These are phyloP conservation scores for Lumbricus terrestris DNA, from an alignment of 2,888 invertebrate species.

Conservation along the genomic window DNA sequence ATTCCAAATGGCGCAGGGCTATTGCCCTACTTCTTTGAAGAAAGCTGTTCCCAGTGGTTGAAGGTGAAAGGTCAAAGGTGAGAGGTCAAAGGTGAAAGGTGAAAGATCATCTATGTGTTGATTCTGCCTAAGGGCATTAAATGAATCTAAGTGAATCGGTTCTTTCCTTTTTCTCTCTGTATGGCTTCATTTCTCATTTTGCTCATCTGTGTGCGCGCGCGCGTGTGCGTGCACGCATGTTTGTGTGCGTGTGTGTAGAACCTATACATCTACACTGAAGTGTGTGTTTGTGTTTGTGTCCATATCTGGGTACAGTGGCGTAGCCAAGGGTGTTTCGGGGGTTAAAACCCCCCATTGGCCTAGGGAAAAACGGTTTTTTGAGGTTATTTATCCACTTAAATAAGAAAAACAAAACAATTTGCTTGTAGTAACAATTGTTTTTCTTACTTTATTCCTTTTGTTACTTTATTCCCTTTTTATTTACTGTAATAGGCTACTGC, in stretches of 20 bases:
- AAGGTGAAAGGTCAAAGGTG: not conserved
- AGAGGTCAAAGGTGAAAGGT: not conserved
- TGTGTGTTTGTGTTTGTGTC: not conserved
- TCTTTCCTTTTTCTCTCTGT: not conserved
- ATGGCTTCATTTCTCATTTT: not conserved
- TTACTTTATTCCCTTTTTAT: too few species aligned
- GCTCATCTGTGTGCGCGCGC: not conserved
- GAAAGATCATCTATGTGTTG: not conserved
- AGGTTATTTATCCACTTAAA: too few species aligned
- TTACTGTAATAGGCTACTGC: too few species aligned
- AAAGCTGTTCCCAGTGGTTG: not conserved
- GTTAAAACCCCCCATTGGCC: too few species aligned
- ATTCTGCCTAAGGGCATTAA: conserved; percentile 3
- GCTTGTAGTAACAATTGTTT: too few species aligned
- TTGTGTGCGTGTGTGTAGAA: not conserved
- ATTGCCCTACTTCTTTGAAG: not conserved
- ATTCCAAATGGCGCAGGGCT: too few species aligned
- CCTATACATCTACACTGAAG: too few species aligned
- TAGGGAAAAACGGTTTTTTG: too few species aligned
- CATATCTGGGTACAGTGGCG: not conserved
- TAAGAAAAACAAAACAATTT: too few species aligned
- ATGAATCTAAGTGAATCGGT: too few species aligned
- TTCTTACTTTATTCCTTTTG: too few species aligned
- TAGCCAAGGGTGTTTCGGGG: too few species aligned
- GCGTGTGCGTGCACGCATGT: not conserved